These are phyloP conservation scores for Corapipo altera DNA, from an alignment of 2,113 vertebrate genomes.

Conservation along the genomic window DNA sequence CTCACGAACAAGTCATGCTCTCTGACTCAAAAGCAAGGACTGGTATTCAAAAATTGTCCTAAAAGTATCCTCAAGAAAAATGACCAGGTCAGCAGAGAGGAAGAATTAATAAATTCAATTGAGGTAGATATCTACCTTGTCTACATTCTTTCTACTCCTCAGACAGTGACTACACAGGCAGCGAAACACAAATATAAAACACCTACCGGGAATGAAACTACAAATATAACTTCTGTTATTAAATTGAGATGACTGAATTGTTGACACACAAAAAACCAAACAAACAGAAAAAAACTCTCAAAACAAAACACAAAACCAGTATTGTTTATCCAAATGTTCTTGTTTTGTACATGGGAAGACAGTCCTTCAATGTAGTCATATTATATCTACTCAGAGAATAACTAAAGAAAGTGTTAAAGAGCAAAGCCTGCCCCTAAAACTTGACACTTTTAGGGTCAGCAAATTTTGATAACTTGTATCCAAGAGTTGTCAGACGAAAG, in stretches of 20 bases:
- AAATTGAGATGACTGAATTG: neutral
- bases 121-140: neutral
- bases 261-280: neutral
- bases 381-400: neutral
- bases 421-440: neutral
- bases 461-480: neutral
- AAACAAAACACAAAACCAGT: neutral
- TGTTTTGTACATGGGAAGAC: neutral
- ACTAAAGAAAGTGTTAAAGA: neutral
- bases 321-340: neutral
- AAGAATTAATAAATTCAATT: neutral
- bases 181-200: neutral
- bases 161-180: neutral
- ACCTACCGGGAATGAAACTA: neutral
- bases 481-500: neutral
- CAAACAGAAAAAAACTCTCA: neutral
- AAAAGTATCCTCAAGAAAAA: neutral
- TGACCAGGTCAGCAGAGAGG: neutral
- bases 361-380: neutral
- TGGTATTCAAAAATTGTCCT: neutral
- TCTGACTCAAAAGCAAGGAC: neutral
- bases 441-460: neutral
- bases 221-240: neutral
- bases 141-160: neutral
- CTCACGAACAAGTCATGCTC: no score